phyloP scores from a whole-genome alignment of 2,888 invertebrate species.

The Eupithecia subumbrata region DNA sequence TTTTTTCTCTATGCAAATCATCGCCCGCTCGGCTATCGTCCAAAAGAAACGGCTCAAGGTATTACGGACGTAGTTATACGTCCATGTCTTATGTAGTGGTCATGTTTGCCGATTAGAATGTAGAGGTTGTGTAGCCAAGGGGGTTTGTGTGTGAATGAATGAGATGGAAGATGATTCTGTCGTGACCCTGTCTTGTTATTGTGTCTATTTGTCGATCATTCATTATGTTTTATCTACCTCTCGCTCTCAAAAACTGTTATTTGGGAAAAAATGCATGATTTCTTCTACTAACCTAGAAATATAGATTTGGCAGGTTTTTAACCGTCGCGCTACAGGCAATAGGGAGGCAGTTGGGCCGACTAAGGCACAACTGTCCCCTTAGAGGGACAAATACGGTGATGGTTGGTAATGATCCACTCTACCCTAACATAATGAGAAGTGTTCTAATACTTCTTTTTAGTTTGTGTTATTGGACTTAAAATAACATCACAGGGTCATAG shows the following conservation, averaged over 20 bases:
- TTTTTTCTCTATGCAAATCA: slow-evolving; percentile 89
- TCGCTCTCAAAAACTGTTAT: background rate
- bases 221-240: background rate
- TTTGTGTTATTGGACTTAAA: background rate
- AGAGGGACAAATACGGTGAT: background rate
- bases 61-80: slow-evolving; percentile 54
- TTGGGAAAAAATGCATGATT: background rate
- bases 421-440: background rate
- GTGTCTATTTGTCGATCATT: slow-evolving; percentile 7
- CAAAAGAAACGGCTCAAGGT: slow-evolving; percentile 83
- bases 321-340: too few relatives aligned
- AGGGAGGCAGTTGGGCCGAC: background rate
- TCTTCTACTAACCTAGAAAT: background rate
- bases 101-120: slow-evolving; percentile 74
- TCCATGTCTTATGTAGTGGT: slow-evolving; percentile 66
- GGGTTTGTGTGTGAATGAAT: slow-evolving; percentile 78
- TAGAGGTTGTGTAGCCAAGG: slow-evolving; percentile 84
- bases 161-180: slow-evolving; percentile 66
- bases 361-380: background rate
- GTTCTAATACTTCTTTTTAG: background rate
- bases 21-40: slow-evolving; percentile 86
- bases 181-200: slow-evolving; percentile 9
- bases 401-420: background rate
- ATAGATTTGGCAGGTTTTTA: background rate
- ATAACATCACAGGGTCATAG: slow-evolving; percentile 9